Percentiles rank a stretch among this genome's conserved stretches.
Evolutionary conservation across 2,113 vertebrate genomes (phyloP).

Genomic region (Okapia johnstoni): DNA sequence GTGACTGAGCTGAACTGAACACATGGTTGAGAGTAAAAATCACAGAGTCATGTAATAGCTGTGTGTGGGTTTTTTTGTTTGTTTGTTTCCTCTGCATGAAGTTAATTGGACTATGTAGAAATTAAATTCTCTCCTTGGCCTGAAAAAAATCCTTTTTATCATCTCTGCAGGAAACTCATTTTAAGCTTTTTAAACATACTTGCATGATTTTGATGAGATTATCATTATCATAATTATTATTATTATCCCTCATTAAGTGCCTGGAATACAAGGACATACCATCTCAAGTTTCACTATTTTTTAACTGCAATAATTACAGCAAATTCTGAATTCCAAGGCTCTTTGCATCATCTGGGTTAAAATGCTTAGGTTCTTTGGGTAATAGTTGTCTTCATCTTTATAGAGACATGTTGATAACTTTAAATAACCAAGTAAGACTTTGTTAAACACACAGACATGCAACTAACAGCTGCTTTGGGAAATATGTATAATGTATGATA

Average conservation of each 20-base stretch:
- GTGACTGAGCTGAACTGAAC: not conserved
- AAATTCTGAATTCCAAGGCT: constrained; percentile 14
- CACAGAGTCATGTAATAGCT: not conserved
- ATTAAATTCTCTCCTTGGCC: constrained; percentile 50
- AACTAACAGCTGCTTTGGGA: not conserved
- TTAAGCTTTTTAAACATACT: constrained; percentile 62
- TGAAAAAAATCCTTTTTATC: constrained; percentile 50
- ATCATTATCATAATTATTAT: constrained; percentile 65
- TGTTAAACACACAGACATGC: not conserved
- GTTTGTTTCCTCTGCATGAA: constrained; percentile 40
- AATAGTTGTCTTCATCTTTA: not conserved
- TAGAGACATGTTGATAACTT: not conserved
- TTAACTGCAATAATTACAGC: constrained; percentile 17
- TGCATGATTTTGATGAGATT: constrained; percentile 65
- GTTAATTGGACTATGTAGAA: constrained; percentile 58
- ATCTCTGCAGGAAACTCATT: constrained; percentile 63
- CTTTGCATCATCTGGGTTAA: not conserved
- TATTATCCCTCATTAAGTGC: constrained; percentile 58
- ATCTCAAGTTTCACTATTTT: constrained; percentile 13
- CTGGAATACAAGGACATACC: constrained; percentile 34
- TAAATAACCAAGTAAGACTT: not conserved
- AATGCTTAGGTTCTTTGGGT: not conserved
- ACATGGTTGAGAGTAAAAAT: not conserved
- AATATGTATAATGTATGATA: not conserved
- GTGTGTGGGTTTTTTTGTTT: not conserved